Percentiles rank a stretch among this genome's conserved stretches.
Evolutionary conservation across 2,888 invertebrate species (phyloP).

Genomic region (Amiota mariae): DNA sequence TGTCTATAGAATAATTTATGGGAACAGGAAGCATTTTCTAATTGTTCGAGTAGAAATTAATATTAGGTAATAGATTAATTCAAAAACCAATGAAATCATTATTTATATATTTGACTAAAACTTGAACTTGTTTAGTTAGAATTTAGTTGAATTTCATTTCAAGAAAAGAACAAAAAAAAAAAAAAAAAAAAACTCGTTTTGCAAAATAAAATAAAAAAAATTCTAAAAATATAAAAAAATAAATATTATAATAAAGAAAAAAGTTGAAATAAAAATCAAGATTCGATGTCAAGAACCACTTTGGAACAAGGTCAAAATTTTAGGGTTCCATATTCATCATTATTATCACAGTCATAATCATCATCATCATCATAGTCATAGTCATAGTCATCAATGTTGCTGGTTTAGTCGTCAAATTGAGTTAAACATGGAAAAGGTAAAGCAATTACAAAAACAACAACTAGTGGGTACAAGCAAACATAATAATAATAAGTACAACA

Average conservation of each 20-base stretch:
- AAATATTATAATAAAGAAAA: constrained; percentile 3
- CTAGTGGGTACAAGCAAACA: neutral
- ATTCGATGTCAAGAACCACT: constrained; percentile 5
- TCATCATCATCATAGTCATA: too few relatives aligned
- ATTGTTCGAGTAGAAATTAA: neutral
- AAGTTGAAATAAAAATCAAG: neutral
- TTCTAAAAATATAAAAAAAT: neutral
- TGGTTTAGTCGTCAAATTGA: neutral
- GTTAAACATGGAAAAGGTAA: neutral
- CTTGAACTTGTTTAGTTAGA: neutral
- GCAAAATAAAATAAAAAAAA: too few relatives aligned
- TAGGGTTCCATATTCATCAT: neutral
- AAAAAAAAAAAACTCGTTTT: too few relatives aligned
- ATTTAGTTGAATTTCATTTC: too few relatives aligned
- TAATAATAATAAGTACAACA: too few relatives aligned
- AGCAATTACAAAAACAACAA: constrained; percentile 1
- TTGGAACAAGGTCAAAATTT: constrained; percentile 1
- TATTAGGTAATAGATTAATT: neutral
- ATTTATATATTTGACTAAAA: constrained; percentile 7
- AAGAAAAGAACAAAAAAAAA: too few relatives aligned
- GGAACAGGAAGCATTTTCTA: neutral
- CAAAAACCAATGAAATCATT: neutral
- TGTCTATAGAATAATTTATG: neutral
- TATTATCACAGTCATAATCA: too few relatives aligned
- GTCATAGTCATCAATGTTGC: neutral